Base-by-base conservation (phyloP, 2,797 vertebrate genomes). In the Poecilia gillii region DNA sequence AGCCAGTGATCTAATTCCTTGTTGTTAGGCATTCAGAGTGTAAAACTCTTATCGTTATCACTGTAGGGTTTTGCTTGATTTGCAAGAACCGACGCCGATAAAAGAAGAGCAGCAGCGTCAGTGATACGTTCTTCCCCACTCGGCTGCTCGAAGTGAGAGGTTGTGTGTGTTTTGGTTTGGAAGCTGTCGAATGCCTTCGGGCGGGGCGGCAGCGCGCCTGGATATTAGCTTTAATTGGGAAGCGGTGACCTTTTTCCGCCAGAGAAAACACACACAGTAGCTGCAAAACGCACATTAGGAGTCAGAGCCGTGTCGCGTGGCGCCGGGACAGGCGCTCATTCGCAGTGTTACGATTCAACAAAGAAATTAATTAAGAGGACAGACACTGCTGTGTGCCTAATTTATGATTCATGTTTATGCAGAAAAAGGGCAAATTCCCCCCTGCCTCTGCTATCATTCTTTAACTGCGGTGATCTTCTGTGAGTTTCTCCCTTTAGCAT, bases 191-290 rank as follows among this genome's bases (percentile, higher is more conserved):
- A 4, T 71, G 82, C 78, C 85, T 88, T 6, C 66, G 70, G 82
- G 86, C 70, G 1, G 72, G 76, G 14, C 6, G 18, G 85, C 74
- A 76, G 75, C 41, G 46, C 49, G 80, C 82, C 85, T 84, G 80
- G 83, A 91, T 85, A 90, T 84, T 87, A 84, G 79, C 76, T 84
- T 89, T 90, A 92, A 91, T 91, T 92, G 88, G 85, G 85, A 90
- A 86, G 85, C 84, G 0, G 70, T 91, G 91, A 91, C 90, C 89
- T 91, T 92, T 91, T 86, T 43, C 83, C 82, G 73, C 83, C 68
- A 77, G 77, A 84, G 86, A 79, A 86, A 85, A 74, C 83, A 82
- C 71, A 77, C 80, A 85, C 84, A 72, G 51, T 49, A 75, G 81
- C 85, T 81, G 62, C 82, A 83, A 88, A 89, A 87, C 11, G 43